These are phyloP conservation scores for Schlechtendalia chinensis DNA, from an alignment of 1,140 invertebrate species.

Conservation along the genomic window DNA sequence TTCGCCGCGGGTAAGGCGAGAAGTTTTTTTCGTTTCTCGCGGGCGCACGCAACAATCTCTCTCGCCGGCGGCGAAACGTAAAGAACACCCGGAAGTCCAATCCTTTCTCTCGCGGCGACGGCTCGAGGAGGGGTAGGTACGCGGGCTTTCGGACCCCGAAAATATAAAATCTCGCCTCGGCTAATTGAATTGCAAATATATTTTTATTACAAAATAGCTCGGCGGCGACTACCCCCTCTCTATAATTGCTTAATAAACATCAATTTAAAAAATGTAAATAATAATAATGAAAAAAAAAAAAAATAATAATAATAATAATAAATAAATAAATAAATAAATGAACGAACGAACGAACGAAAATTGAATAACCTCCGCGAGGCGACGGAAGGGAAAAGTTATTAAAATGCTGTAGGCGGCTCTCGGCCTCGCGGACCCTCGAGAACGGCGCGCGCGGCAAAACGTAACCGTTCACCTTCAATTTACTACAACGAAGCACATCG, in stretches of 20 bases:
- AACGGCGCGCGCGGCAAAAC: background rate
- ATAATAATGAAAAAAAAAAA: constrained; percentile 31
- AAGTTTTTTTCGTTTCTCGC: background rate
- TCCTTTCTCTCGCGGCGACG: constrained; percentile 17
- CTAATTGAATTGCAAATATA: constrained; percentile 49
- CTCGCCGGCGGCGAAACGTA: background rate
- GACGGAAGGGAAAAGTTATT: constrained; percentile 43
- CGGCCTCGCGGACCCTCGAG: constrained; percentile 33
- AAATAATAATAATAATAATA: constrained; percentile 22
- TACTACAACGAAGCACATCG: background rate
- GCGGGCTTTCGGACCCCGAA: no score
- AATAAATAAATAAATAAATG: constrained; percentile 19
- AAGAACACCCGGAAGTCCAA: constrained; percentile 3
- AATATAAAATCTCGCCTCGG: constrained; percentile 13
- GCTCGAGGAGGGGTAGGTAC: background rate
- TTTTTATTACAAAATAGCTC: constrained; percentile 49
- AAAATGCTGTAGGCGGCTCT: constrained; percentile 39
- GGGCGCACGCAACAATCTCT: background rate
- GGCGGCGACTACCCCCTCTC: constrained; percentile 14
- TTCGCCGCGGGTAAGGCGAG: background rate
- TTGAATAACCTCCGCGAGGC: constrained; percentile 34
- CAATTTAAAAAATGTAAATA: constrained; percentile 40
- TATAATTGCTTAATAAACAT: constrained; percentile 49
- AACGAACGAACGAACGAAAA: constrained; percentile 11
- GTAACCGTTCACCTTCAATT: constrained; percentile 42